Percentiles rank a stretch among this genome's conserved stretches.
Conservation (phyloP, 2,797 vertebrate species). For the Acipenser ruthenus region DNA sequence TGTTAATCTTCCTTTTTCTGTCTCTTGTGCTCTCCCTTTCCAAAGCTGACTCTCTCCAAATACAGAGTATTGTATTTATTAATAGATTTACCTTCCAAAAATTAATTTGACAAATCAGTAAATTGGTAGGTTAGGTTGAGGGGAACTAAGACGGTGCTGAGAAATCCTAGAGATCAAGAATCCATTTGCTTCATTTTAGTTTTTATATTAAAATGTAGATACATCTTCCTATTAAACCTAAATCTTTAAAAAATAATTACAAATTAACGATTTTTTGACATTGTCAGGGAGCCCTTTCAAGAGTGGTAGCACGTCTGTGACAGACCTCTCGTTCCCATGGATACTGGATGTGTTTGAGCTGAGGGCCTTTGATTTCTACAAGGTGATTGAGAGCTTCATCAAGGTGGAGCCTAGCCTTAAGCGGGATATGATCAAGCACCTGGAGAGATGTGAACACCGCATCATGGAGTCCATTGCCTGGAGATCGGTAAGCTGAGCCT, state of each 20-base stretch:
- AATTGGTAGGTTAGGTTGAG: too few species aligned
- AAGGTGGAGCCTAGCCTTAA: conserved; percentile 82
- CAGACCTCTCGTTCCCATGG: conserved; percentile 88
- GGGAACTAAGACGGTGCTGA: too few species aligned
- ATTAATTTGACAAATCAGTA: too few species aligned
- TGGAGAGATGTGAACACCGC: conserved; percentile 87
- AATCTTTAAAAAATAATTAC: background rate
- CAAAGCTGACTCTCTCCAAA: too few species aligned
- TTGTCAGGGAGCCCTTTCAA: conserved; percentile 70
- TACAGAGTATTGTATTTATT: too few species aligned
- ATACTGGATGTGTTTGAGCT: conserved; percentile 83
- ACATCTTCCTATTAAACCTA: background rate
- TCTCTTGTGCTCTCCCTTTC: too few species aligned
- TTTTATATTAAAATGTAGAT: background rate
- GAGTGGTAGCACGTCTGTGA: conserved; percentile 57
- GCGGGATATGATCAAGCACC: conserved; percentile 90
- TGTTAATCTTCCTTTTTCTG: too few species aligned
- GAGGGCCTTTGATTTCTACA: conserved; percentile 90
- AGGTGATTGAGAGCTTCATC: conserved; percentile 98
- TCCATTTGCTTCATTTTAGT: too few species aligned
- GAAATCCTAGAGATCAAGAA: too few species aligned
- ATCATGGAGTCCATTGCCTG: conserved; percentile 95
- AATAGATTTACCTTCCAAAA: too few species aligned
- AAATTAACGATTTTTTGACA: background rate
- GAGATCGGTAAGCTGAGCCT: conserved; percentile 73